phyloP scores from a whole-genome alignment of 2,113 vertebrate genomes.

The Donacobius atricapilla region DNA sequence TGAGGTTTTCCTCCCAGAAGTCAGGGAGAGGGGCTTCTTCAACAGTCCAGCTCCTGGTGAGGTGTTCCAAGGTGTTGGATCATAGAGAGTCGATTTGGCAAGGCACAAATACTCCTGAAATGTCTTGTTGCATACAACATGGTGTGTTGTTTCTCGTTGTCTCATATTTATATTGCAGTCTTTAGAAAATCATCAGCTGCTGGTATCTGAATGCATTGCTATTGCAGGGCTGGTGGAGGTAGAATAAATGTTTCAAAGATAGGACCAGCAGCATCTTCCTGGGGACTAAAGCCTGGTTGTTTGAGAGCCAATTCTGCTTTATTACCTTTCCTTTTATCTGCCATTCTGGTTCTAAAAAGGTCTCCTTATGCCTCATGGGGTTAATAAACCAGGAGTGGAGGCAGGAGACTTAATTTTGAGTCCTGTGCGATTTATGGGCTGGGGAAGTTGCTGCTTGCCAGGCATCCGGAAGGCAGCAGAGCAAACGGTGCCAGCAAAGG shows the following conservation, averaged over 20 bases:
- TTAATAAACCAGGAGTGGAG: conserved; percentile 21
- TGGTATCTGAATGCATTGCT: not conserved
- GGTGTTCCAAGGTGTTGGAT: not conserved
- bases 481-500: not conserved
- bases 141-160: not conserved
- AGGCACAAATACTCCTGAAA: not conserved
- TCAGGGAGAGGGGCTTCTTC: not conserved
- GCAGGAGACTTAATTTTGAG: conserved; percentile 23
- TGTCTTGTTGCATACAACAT: not conserved
- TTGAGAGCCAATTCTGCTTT: not conserved
- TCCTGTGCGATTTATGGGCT: not conserved
- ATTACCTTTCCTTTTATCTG: not conserved
- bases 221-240: not conserved
- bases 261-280: not conserved
- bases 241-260: not conserved
- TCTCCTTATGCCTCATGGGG: not conserved
- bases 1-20: not conserved
- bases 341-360: not conserved
- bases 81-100: not conserved
- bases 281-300: not conserved
- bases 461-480: not conserved
- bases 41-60: not conserved
- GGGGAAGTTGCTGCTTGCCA: not conserved
- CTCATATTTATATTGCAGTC: not conserved
- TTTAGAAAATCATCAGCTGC: not conserved